Conservation (phyloP, 2,888 invertebrate genomes). For the Trissoscelio sp. region DNA sequence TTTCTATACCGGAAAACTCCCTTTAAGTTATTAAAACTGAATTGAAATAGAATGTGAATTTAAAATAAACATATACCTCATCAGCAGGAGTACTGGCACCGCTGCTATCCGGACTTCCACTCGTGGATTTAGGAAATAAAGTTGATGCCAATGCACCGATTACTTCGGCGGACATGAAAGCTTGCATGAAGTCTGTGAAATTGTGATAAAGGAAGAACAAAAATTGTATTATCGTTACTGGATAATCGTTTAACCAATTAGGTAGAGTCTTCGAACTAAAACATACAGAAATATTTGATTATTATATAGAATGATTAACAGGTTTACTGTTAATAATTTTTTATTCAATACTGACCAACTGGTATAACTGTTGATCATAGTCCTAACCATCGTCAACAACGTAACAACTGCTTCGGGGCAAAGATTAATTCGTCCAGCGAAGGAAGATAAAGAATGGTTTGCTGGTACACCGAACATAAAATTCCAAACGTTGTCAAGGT, state of each 20-base stretch:
- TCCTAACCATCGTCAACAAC: slow-evolving; percentile 92
- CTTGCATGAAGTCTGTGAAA: slow-evolving; percentile 94
- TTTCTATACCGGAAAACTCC: no score
- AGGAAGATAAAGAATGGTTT: slow-evolving; percentile 86
- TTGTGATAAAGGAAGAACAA: slow-evolving; percentile 98
- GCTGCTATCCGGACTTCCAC: slow-evolving; percentile 90
- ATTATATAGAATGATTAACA: slow-evolving; percentile 16
- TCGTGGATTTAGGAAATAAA: slow-evolving; percentile 88
- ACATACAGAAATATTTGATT: slow-evolving; percentile 2
- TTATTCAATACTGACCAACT: slow-evolving; percentile 79
- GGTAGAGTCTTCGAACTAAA: slow-evolving; percentile 86
- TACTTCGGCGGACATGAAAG: slow-evolving; percentile 96
- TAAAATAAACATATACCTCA: slow-evolving; percentile 82
- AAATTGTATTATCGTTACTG: slow-evolving; percentile 93
- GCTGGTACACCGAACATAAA: slow-evolving; percentile 93
- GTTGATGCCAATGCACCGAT: slow-evolving; percentile 93
- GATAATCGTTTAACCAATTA: slow-evolving; percentile 91
- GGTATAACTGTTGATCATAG: slow-evolving; percentile 86
- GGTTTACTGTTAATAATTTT: neutral
- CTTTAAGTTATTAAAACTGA: no score
- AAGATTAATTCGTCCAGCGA: slow-evolving; percentile 89
- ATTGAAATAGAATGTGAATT: no score
- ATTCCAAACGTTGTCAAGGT: slow-evolving; percentile 94
- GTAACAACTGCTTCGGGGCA: slow-evolving; percentile 97
- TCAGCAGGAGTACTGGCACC: slow-evolving; percentile 91